These are phyloP conservation scores for Lymantria dispar DNA, from an alignment of 2,888 invertebrate species.

Conservation along the genomic window DNA sequence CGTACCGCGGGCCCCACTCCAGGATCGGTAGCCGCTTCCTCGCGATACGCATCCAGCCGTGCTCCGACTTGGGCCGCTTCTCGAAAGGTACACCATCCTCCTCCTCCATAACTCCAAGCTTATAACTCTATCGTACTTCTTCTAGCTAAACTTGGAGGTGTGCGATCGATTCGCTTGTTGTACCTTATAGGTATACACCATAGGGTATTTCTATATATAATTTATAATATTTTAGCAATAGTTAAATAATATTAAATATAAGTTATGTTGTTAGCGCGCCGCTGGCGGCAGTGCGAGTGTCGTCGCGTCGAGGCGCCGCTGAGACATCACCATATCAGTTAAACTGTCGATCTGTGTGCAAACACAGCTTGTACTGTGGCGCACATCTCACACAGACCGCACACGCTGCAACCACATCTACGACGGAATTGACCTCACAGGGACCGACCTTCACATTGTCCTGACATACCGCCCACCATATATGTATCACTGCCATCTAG, in stretches of 20 bases:
- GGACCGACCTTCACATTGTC: too few species aligned
- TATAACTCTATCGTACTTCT: neutral
- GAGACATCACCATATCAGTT: neutral
- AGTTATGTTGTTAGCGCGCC: slow-evolving; percentile 3
- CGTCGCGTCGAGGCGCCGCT: neutral
- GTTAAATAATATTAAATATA: too few species aligned
- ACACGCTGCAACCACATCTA: too few species aligned
- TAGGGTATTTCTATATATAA: neutral
- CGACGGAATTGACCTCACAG: too few species aligned
- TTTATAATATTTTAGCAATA: neutral
- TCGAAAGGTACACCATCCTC: slow-evolving; percentile 38
- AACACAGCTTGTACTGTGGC: neutral
- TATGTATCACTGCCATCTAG: too few species aligned
- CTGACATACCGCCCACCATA: too few species aligned
- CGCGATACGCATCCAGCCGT: slow-evolving; percentile 33
- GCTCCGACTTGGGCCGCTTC: slow-evolving; percentile 14
- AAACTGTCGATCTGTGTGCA: neutral
- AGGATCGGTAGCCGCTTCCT: slow-evolving; percentile 75
- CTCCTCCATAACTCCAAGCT: slow-evolving; percentile 27
- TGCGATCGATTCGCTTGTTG: neutral
- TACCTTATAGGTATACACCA: neutral
- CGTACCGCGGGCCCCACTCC: slow-evolving; percentile 87
- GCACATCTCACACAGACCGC: too few species aligned
- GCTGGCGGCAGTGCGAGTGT: slow-evolving; percentile 15
- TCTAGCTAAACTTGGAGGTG: too few species aligned